These are phyloP conservation scores for Polypterus senegalus DNA, from an alignment of 2,113 vertebrate genomes.

Conservation along the genomic window DNA sequence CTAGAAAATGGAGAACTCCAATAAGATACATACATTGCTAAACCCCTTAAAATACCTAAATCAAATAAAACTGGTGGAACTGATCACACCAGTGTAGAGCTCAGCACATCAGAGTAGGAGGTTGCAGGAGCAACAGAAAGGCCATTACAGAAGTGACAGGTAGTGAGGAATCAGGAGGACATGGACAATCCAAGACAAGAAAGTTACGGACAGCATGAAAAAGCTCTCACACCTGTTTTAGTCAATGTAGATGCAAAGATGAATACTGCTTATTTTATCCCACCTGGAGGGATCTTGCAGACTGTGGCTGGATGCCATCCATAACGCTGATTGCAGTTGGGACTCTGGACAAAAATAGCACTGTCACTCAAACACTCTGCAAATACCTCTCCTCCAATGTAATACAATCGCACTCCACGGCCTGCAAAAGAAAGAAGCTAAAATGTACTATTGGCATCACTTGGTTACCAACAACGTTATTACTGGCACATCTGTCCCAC, in stretches of 20 bases:
- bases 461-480: too few species aligned
- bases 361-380: constrained; percentile 96
- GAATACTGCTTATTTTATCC: constrained; percentile 1
- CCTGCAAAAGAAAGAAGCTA: constrained; percentile 43
- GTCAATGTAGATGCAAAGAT: background rate
- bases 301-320: constrained; percentile 96
- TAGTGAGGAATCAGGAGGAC: background rate
- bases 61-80: too few species aligned
- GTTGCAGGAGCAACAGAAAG: background rate
- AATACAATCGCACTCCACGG: constrained; percentile 85
- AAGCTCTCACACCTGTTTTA: background rate
- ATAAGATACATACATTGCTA: too few species aligned
- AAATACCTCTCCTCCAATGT: constrained; percentile 96
- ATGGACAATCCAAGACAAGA: background rate
- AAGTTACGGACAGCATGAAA: background rate
- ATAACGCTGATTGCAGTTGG: constrained; percentile 96
- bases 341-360: constrained; percentile 95
- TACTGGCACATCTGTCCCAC: too few species aligned
- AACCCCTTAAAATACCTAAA: too few species aligned
- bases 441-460: background rate
- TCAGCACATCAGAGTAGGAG: background rate
- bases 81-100: background rate
- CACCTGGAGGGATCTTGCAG: constrained; percentile 96
- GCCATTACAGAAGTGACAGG: background rate
- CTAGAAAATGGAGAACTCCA: too few species aligned